These are phyloP conservation scores for Bombus difficillimus DNA, from an alignment of 1,140 invertebrate genomes.

Conservation along the genomic window DNA sequence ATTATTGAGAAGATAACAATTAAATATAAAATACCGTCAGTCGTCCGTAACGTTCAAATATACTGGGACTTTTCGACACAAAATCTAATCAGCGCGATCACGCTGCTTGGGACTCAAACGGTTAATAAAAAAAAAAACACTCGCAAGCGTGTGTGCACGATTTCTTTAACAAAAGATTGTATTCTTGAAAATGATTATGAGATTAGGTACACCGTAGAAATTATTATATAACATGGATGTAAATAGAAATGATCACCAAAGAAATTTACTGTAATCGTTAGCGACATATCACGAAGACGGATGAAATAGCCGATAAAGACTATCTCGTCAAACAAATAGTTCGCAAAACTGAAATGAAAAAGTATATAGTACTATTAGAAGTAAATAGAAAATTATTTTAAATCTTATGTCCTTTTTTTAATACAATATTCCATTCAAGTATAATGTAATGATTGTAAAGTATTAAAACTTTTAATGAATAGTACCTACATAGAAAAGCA, in stretches of 20 bases:
- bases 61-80: no score
- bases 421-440: background rate
- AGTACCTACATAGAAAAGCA: background rate
- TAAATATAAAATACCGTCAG: no score
- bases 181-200: conserved; percentile 29
- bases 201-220: conserved; percentile 31
- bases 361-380: conserved; percentile 9
- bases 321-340: conserved; percentile 7
- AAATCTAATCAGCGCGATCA: no score
- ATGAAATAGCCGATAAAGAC: conserved; percentile 1
- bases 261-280: conserved; percentile 48
- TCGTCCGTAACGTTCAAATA: no score
- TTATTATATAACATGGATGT: conserved; percentile 45
- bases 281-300: conserved; percentile 37
- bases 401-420: background rate
- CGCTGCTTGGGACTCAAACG: no score
- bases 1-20: no score
- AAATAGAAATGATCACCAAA: conserved; percentile 50
- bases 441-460: background rate
- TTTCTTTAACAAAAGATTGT: conserved; percentile 38
- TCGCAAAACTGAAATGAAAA: background rate
- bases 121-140: conserved; percentile 5
- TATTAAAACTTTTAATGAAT: background rate
- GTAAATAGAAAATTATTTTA: conserved; percentile 13
- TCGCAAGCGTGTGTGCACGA: conserved; percentile 24